Base-by-base conservation (phyloP, 2,113 vertebrate species). In the Egretta garzetta region DNA sequence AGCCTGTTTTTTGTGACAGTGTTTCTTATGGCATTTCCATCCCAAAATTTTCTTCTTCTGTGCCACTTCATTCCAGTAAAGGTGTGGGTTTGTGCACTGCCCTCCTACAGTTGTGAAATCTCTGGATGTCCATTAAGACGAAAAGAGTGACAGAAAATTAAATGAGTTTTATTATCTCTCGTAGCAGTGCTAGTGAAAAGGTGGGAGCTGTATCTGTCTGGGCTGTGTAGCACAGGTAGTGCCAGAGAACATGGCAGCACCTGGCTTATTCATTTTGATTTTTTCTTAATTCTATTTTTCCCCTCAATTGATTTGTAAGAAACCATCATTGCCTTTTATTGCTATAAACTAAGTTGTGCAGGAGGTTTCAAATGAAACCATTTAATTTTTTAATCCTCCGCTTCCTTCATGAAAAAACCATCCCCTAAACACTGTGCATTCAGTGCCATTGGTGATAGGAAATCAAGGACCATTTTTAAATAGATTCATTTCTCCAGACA, bases 331-430 rank as follows among this genome's bases (percentile, higher is more conserved):
- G 84, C 62, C 50, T 90, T 93, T 91, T 85, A 82, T 62, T 93
- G 73, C 56, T 68, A 86, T 27, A 82, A 90, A 87, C 81, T 70
- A 55, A 73, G 58, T 41, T 87, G 67, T 62, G 67, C 73, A 64
- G 87, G 95, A 86, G 74, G n/a, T 72, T 96, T 96, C 87, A 94
- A 59, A 70, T 77, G 60, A 94, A 93, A 50, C 21, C 66, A 73
- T 93, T 91, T 80, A 6, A 63, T 94, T 93, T 94, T 87, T 82
- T 59, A 90, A 77, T 90, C 81, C 52, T 80, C 37, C 41, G 28
- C 62, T 89, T 90, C 53, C 58, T 56, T 74, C 70, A 33, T 70
- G 76, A 56, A 60, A 63, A 47, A 75, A 39, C 1, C 55, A 55
- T 55, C 83, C 66, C 80, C 37, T 49, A 79, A 76, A 82, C 66